A percentile compares a stretch with the other conserved stretches of the same genome.
These are phyloP conservation scores for Strix uralensis DNA, from an alignment of 2,113 vertebrate genomes.

Conservation along the genomic window DNA sequence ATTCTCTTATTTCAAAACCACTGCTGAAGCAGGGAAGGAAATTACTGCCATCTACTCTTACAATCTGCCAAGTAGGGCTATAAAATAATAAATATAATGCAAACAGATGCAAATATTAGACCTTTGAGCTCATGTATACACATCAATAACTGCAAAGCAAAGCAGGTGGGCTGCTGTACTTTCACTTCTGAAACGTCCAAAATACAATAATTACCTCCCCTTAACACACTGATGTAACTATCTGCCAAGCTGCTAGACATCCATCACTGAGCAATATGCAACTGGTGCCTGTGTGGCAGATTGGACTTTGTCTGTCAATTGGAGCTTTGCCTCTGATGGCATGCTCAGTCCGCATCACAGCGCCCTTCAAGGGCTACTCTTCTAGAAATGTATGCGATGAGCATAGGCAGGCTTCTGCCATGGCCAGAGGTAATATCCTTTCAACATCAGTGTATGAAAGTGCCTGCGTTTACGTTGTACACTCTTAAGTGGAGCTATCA, in stretches of 20 bases:
- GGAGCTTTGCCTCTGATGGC: neutral
- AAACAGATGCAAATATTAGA: neutral
- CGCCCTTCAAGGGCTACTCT: neutral
- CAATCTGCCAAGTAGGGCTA: neutral
- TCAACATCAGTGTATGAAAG: neutral
- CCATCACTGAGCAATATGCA: neutral
- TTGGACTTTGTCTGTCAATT: neutral
- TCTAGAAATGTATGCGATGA: neutral
- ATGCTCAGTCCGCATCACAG: neutral
- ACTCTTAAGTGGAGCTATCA: conserved; percentile 43
- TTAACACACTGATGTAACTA: neutral
- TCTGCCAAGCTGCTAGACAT: neutral
- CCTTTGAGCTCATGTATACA: neutral
- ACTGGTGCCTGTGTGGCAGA: neutral
- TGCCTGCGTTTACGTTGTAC: neutral
- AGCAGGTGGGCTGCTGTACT: neutral
- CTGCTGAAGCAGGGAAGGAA: neutral
- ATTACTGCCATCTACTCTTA: neutral
- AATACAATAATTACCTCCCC: neutral
- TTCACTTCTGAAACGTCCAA: neutral
- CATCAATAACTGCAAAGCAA: neutral
- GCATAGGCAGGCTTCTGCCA: neutral
- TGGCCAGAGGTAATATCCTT: neutral
- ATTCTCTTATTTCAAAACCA: neutral
- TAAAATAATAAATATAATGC: conserved; percentile 14